phyloP scores from a whole-genome alignment of 2,888 invertebrate species.

The Xestia sexstrigata region DNA sequence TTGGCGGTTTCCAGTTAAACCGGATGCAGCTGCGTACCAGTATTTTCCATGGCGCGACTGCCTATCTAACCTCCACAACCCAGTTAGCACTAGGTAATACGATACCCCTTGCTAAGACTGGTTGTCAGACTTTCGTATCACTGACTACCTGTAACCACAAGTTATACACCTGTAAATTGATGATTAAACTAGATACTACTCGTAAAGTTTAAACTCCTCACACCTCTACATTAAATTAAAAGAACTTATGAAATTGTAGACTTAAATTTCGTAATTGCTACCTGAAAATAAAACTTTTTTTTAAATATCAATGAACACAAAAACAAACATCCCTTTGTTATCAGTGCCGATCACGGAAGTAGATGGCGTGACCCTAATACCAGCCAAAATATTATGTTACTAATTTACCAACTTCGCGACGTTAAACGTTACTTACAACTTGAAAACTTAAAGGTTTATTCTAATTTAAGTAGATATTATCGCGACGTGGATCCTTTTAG shows the following conservation, averaged over 20 bases:
- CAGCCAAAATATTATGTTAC: constrained; percentile 59
- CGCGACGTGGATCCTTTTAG: constrained; percentile 16
- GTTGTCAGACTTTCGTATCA: not conserved
- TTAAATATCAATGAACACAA: not conserved
- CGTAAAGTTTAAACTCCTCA: not conserved
- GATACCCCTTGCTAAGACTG: not conserved
- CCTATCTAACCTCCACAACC: no score
- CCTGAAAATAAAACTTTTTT: not conserved
- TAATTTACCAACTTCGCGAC: constrained; percentile 56
- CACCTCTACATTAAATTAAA: not conserved
- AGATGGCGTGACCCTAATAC: constrained; percentile 56
- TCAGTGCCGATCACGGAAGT: constrained; percentile 17
- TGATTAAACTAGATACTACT: not conserved
- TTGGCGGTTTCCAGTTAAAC: not conserved
- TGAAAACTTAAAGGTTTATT: constrained; percentile 50
- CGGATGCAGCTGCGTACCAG: no score
- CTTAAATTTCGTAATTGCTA: not conserved
- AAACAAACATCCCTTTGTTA: constrained; percentile 11
- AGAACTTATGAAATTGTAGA: not conserved
- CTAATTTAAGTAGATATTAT: constrained; percentile 42
- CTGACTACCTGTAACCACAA: not conserved
- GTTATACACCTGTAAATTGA: not conserved
- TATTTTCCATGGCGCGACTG: no score
- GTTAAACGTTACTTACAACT: constrained; percentile 58
- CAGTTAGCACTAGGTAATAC: no score